Percentiles rank a stretch among this genome's conserved stretches.
phyloP scores from a whole-genome alignment of 1,140 invertebrate species.

The Spodoptera frugiperda region DNA sequence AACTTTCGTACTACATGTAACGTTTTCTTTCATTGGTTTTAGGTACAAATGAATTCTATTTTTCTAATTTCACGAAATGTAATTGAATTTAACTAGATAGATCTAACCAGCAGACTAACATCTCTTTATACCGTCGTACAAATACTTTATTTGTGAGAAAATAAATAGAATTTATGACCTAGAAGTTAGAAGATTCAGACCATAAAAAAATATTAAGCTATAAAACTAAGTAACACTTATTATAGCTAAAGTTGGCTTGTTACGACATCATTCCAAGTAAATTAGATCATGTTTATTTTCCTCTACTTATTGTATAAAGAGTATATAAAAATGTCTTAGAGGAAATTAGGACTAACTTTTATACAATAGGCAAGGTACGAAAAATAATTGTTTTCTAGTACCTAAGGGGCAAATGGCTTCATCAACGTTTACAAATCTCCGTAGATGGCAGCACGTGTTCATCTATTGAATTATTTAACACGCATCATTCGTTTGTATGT shows the following conservation, averaged over 20 bases:
- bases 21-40: not conserved
- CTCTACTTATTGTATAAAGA: conserved; percentile 24
- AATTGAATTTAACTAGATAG: too few species aligned
- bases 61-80: too few species aligned
- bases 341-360: too few species aligned
- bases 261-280: conserved; percentile 25
- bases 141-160: not conserved
- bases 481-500: conserved; percentile 60
- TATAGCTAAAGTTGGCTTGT: conserved; percentile 28
- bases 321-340: conserved; percentile 14
- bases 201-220: conserved; percentile 19
- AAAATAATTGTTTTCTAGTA: too few species aligned
- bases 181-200: not conserved
- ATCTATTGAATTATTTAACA: conserved; percentile 72
- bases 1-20: not conserved
- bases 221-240: conserved; percentile 19
- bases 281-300: conserved; percentile 23
- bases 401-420: too few species aligned
- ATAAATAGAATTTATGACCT: conserved; percentile 14
- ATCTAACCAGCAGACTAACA: too few species aligned
- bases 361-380: too few species aligned
- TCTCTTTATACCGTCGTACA: too few species aligned
- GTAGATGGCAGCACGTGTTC: conserved; percentile 5
- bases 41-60: too few species aligned
- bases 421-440: not conserved